Evolutionary conservation across 1,140 invertebrate species (phyloP), one percentile per base, ranked within the genome.

Genomic region (Cardiocondyla obscurior): DNA sequence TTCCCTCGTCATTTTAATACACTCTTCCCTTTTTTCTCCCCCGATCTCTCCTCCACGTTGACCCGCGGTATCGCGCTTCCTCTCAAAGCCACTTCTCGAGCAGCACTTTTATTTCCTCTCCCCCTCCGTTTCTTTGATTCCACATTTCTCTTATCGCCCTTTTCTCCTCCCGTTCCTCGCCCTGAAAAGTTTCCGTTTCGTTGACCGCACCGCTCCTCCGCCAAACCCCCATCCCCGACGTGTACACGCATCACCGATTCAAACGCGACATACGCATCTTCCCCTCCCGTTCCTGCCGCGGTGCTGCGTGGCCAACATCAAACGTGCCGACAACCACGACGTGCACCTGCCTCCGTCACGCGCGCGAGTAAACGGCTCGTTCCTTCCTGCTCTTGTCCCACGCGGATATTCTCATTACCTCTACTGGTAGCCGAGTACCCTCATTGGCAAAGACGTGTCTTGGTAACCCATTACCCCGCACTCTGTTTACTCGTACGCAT

Each of bases 241-340:
- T 79, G 82, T 53, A 64, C 62, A 79, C 83, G 60, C 84, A 84
- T 73, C 83, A 82, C 82, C 85, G 85, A 88, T 90, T 85, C 85
- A 62, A 85, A 42, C 70, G 82, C 89, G 88, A 90, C 85, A 85
- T 77, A 89, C 89, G 69, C 85, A 89, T 85, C 83, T 46, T 58
- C 74, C 69, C 57, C 53, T 83, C 85, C 84, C 70, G n/a, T n/a
- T n/a, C n/a, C n/a, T n/a, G n/a, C 82, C 58, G 30, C 19, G 51
- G 81, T 73, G 30, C 82, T 67, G 67, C 81, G 82, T 83, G 82
- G 83, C 88, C 64, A 89, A 91, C 85, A 91, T 91, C 90, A 91
- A 91, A 91, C 69, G 89, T 81, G 89, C 90, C 90, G 90, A 91
- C 90, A 89, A 83, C 85, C 83, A 85, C 69, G 86, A 90, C 88